Evolutionary conservation across 1,140 invertebrate species (phyloP).

Genomic region (Periplaneta americana): DNA sequence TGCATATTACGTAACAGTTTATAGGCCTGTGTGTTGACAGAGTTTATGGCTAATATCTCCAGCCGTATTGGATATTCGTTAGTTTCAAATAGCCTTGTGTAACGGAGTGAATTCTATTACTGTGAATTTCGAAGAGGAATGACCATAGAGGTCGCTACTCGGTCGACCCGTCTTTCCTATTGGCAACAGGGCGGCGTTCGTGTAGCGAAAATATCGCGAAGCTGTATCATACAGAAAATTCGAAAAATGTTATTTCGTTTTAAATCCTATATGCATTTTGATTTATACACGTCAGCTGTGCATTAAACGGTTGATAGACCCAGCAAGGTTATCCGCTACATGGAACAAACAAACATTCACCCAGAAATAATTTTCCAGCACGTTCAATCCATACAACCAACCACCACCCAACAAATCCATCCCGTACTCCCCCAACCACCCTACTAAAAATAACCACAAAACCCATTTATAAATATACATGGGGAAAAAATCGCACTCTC

Average conservation of each 20-base stretch:
- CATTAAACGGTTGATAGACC: background rate
- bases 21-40: too few relatives aligned
- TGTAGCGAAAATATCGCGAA: too few relatives aligned
- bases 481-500: background rate
- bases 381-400: background rate
- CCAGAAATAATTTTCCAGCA: background rate
- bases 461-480: background rate
- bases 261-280: background rate
- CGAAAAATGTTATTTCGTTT: background rate
- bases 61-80: too few relatives aligned
- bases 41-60: too few relatives aligned
- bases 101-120: too few relatives aligned
- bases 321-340: background rate
- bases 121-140: too few relatives aligned
- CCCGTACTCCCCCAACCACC: background rate
- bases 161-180: too few relatives aligned
- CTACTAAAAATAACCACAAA: background rate
- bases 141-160: too few relatives aligned
- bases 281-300: background rate
- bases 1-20: too few relatives aligned
- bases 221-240: background rate
- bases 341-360: background rate
- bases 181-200: too few relatives aligned
- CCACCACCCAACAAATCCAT: background rate
- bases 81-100: too few relatives aligned